Percentiles rank a stretch among this genome's conserved stretches.
Conservation (phyloP, 1,140 invertebrate genomes). For the Bombus soroeensis region DNA sequence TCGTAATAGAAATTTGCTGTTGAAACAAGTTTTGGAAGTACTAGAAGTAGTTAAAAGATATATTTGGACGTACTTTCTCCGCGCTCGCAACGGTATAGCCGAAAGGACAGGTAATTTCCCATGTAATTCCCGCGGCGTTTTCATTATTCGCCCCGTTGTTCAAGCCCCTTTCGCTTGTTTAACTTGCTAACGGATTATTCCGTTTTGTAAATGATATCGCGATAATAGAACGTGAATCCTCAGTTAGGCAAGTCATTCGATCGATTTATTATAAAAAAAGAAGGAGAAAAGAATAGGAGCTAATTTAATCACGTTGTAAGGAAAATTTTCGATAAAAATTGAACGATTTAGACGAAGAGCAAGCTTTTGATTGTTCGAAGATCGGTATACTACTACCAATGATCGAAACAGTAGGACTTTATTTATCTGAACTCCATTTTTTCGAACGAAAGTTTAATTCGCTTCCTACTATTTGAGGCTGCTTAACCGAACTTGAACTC, state of each 20-base stretch:
- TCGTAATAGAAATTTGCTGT: not conserved
- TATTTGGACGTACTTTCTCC: not conserved
- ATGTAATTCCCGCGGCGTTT: not conserved
- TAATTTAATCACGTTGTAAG: not conserved
- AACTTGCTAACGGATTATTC: not conserved
- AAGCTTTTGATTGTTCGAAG: not conserved
- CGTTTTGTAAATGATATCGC: not conserved
- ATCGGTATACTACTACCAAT: not conserved
- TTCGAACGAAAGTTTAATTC: not conserved
- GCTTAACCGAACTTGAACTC: too few species aligned
- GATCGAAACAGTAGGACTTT: not conserved
- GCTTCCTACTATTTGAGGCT: not conserved
- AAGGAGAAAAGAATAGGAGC: too few species aligned
- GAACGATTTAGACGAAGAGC: not conserved
- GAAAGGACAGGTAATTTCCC: not conserved
- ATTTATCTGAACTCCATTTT: not conserved
- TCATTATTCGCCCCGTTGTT: conserved; percentile 12
- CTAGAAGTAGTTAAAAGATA: not conserved
- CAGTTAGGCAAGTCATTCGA: too few species aligned
- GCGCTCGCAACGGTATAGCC: too few species aligned
- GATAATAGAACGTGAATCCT: not conserved
- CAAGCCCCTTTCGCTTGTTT: not conserved
- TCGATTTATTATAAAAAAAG: not conserved
- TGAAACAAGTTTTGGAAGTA: not conserved
- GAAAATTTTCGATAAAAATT: not conserved